Conservation (phyloP, 1,140 invertebrate species). For the Papilio glaucus region DNA sequence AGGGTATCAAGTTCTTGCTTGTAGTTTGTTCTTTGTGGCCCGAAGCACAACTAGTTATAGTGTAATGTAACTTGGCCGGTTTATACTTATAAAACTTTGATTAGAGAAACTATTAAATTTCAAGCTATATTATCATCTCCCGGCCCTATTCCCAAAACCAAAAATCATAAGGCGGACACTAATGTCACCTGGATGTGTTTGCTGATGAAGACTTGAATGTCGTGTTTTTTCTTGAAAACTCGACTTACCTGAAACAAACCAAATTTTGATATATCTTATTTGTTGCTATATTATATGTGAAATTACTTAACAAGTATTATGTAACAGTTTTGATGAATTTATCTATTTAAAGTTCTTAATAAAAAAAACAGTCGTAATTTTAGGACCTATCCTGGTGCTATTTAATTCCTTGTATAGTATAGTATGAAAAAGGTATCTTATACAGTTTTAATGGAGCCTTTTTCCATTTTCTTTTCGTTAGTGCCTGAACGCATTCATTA, state of each 20-base stretch:
- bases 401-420: background rate
- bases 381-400: too few relatives aligned
- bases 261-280: too few relatives aligned
- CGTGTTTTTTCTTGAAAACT: background rate
- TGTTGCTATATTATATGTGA: too few relatives aligned
- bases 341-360: too few relatives aligned
- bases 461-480: constrained; percentile 1
- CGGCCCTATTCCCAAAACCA: too few relatives aligned
- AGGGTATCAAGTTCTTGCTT: background rate
- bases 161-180: too few relatives aligned
- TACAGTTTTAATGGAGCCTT: background rate
- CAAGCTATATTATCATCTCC: background rate
- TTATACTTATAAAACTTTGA: constrained; percentile 23
- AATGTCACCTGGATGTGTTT: background rate
- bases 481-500: constrained; percentile 13
- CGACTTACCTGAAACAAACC: constrained; percentile 14
- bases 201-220: background rate
- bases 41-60: constrained; percentile 13
- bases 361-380: too few relatives aligned
- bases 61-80: constrained; percentile 1
- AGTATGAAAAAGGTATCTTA: background rate
- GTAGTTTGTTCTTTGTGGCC: constrained; percentile 18
- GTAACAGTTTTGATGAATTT: too few relatives aligned
- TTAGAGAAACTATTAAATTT: background rate
- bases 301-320: too few relatives aligned